Conservation (phyloP, 1,140 invertebrate species). For the Drosophila fuyamai region DNA sequence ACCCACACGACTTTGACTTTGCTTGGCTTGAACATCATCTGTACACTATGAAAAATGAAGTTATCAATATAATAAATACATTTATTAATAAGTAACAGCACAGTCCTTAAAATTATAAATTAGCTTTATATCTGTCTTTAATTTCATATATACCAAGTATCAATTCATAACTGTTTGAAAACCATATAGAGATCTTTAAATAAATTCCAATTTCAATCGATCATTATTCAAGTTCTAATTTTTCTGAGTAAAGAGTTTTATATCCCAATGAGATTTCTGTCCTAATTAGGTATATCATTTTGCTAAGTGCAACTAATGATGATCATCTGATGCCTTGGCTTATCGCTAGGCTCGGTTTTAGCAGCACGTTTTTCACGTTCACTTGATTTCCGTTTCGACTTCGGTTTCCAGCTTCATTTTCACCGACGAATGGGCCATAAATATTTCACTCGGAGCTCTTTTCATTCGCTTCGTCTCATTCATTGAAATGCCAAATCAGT, state of each 20-base stretch:
- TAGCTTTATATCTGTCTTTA: too few species aligned
- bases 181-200: too few species aligned
- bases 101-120: too few species aligned
- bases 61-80: neutral
- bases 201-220: too few species aligned
- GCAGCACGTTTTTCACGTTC: conserved; percentile 74
- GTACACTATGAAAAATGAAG: conserved; percentile 7
- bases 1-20: conserved; percentile 76
- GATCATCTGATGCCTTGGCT: conserved; percentile 36
- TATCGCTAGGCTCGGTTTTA: conserved; percentile 36
- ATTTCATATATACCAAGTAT: too few species aligned
- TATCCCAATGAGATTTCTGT: too few species aligned
- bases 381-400: conserved; percentile 68
- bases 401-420: conserved; percentile 53
- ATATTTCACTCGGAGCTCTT: conserved; percentile 47
- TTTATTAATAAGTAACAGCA: too few species aligned
- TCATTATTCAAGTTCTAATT: too few species aligned
- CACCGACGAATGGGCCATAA: conserved; percentile 64
- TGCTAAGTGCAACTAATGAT: conserved; percentile 8
- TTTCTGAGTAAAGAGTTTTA: too few species aligned
- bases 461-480: conserved; percentile 43
- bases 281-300: neutral
- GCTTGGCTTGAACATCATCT: conserved; percentile 32
- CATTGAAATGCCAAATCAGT: conserved; percentile 45
- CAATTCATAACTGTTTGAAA: too few species aligned